Percentiles rank a stretch among this genome's conserved stretches.
Conservation (phyloP, 2,888 invertebrate species). For the Epistrophe grossulariae region DNA sequence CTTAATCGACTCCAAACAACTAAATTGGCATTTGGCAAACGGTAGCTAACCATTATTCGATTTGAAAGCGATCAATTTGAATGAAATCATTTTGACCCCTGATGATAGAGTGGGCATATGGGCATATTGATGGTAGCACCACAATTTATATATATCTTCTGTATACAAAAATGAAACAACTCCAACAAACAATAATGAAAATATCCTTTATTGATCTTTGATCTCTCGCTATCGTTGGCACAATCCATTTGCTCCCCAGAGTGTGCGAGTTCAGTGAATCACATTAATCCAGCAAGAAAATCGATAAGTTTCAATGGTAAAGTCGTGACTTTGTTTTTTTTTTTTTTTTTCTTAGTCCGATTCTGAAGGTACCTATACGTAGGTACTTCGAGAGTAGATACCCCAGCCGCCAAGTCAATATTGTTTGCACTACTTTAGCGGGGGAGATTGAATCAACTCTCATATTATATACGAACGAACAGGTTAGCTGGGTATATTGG, state of each 20-base stretch:
- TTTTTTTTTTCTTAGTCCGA: slow-evolving; percentile 14
- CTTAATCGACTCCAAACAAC: background rate
- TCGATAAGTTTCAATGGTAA: slow-evolving; percentile 63
- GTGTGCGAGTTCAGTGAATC: slow-evolving; percentile 47
- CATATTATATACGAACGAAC: slow-evolving; percentile 4
- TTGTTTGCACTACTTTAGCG: slow-evolving; percentile 57
- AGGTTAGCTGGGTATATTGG: slow-evolving; percentile 43
- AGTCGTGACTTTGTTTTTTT: slow-evolving; percentile 61
- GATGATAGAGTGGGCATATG: background rate
- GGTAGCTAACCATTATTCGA: slow-evolving; percentile 33
- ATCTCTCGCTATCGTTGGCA: slow-evolving; percentile 41
- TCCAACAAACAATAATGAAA: slow-evolving; percentile 39
- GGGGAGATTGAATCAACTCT: slow-evolving; percentile 38
- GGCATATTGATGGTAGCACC: background rate
- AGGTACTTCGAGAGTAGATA: background rate
- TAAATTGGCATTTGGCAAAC: slow-evolving; percentile 25
- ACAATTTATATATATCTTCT: slow-evolving; percentile 16
- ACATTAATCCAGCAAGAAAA: slow-evolving; percentile 59
- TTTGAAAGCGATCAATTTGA: slow-evolving; percentile 47
- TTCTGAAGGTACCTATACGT: background rate
- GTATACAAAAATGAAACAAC: slow-evolving; percentile 3
- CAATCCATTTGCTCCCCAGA: slow-evolving; percentile 49
- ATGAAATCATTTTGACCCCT: slow-evolving; percentile 23
- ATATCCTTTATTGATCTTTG: slow-evolving; percentile 32
- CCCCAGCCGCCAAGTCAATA: slow-evolving; percentile 36